phyloP scores from a whole-genome alignment of 1,140 invertebrate genomes.

The Trypoxylus dichotomus region DNA sequence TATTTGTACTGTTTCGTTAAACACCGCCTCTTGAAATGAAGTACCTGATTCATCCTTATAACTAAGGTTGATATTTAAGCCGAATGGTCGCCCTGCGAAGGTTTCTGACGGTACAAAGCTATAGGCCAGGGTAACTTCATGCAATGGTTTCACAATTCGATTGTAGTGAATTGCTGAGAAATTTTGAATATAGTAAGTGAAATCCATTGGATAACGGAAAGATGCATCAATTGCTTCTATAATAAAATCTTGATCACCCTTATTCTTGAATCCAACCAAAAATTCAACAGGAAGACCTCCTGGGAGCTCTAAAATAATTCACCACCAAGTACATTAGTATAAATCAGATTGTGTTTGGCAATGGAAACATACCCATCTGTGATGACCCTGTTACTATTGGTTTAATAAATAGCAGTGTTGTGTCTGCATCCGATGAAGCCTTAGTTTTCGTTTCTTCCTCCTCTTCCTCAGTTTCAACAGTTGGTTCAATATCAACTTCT shows the following conservation, averaged over 20 bases:
- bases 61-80: slow-evolving; percentile 88
- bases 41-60: slow-evolving; percentile 81
- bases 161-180: slow-evolving; percentile 92
- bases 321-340: neutral
- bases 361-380: slow-evolving; percentile 61
- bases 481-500: slow-evolving; percentile 63
- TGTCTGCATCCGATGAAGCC: slow-evolving; percentile 90
- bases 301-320: slow-evolving; percentile 82
- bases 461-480: slow-evolving; percentile 65
- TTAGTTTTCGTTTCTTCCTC: slow-evolving; percentile 70
- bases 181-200: slow-evolving; percentile 97
- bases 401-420: slow-evolving; percentile 89
- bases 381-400: slow-evolving; percentile 66
- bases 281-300: slow-evolving; percentile 93
- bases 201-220: slow-evolving; percentile 98
- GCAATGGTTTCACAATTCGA: slow-evolving; percentile 79
- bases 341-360: too few relatives aligned
- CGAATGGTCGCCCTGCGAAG: slow-evolving; percentile 94
- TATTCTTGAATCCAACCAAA: slow-evolving; percentile 95
- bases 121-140: slow-evolving; percentile 94
- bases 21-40: slow-evolving; percentile 82
- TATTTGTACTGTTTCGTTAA: slow-evolving; percentile 98
- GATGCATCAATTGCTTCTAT: slow-evolving; percentile 95
- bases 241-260: slow-evolving; percentile 86
- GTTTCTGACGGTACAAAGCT: slow-evolving; percentile 93